Percentiles rank a stretch among this genome's conserved stretches.
phyloP scores from a whole-genome alignment of 30 jellyfish, hydroid and myxozoan species.

The Aurelia sp. region DNA sequence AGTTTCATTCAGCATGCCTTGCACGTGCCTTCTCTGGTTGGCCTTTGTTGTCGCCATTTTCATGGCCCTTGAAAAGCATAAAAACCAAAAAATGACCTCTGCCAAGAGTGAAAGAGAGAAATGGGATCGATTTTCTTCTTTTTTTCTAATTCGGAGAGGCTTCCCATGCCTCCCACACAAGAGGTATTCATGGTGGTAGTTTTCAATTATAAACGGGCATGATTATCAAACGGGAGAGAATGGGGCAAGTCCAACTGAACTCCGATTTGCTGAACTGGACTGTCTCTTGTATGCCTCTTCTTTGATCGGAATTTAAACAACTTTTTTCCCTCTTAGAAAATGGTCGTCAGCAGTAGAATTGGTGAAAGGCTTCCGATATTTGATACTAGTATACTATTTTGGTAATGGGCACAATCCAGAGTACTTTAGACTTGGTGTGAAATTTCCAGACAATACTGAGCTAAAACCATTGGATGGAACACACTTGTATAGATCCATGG shows the following conservation, averaged over 20 bases:
- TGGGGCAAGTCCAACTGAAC: not conserved
- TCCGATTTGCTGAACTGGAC: not conserved
- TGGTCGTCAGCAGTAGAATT: slow-evolving; percentile 26
- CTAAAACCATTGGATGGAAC: slow-evolving; percentile 31
- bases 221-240: not conserved
- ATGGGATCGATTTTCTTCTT: too few relatives aligned
- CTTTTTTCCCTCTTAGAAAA: not conserved
- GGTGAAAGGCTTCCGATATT: slow-evolving; percentile 57
- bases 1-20: too few relatives aligned
- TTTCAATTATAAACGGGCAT: too few relatives aligned
- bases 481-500: slow-evolving; percentile 47
- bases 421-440: slow-evolving; percentile 48
- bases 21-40: too few relatives aligned
- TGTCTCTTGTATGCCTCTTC: not conserved
- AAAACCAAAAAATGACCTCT: too few relatives aligned
- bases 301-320: not conserved
- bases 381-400: slow-evolving; percentile 1
- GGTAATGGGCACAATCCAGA: slow-evolving; percentile 41
- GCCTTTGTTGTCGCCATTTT: too few relatives aligned
- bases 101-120: too few relatives aligned
- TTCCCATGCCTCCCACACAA: too few relatives aligned
- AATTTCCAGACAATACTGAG: slow-evolving; percentile 56
- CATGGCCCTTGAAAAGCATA: too few relatives aligned
- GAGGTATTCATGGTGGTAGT: too few relatives aligned
- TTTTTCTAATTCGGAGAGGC: too few relatives aligned